Conservation (phyloP, 1,140 invertebrate species). For the Choristoneura fumiferana region DNA sequence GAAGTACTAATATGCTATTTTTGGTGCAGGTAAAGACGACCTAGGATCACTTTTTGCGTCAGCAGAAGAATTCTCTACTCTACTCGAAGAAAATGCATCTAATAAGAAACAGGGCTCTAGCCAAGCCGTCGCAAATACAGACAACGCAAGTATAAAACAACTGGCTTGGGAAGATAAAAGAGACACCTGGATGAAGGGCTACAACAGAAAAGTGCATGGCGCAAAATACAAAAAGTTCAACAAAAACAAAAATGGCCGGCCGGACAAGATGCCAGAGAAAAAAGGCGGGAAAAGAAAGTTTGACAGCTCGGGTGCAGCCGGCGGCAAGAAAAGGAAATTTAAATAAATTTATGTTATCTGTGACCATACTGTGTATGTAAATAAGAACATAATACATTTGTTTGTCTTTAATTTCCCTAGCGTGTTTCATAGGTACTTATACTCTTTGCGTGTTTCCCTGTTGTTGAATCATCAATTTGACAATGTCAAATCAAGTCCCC, state of each 20-base stretch:
- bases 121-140: slow-evolving; percentile 81
- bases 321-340: slow-evolving; percentile 39
- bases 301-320: slow-evolving; percentile 27
- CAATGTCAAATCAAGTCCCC: no score
- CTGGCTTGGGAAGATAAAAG: slow-evolving; percentile 83
- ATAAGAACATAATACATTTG: background rate
- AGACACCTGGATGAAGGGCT: slow-evolving; percentile 71
- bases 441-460: no score
- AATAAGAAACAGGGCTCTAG: slow-evolving; percentile 82
- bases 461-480: slow-evolving; percentile 12
- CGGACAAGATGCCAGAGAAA: slow-evolving; percentile 13
- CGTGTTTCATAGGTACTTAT: no score
- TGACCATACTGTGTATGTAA: slow-evolving; percentile 6
- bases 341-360: slow-evolving; percentile 27
- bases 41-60: slow-evolving; percentile 83
- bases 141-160: slow-evolving; percentile 83
- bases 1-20: slow-evolving; percentile 24
- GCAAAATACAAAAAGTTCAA: slow-evolving; percentile 38
- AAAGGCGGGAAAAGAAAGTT: slow-evolving; percentile 59
- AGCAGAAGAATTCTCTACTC: slow-evolving; percentile 85
- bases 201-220: slow-evolving; percentile 63
- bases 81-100: slow-evolving; percentile 83
- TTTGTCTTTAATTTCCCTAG: background rate
- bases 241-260: slow-evolving; percentile 23
- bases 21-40: slow-evolving; percentile 59